Percentiles rank a stretch among this genome's conserved stretches.
Evolutionary conservation across 2,888 invertebrate genomes (phyloP).

Genomic region (Omphaloscelis lunosa): DNA sequence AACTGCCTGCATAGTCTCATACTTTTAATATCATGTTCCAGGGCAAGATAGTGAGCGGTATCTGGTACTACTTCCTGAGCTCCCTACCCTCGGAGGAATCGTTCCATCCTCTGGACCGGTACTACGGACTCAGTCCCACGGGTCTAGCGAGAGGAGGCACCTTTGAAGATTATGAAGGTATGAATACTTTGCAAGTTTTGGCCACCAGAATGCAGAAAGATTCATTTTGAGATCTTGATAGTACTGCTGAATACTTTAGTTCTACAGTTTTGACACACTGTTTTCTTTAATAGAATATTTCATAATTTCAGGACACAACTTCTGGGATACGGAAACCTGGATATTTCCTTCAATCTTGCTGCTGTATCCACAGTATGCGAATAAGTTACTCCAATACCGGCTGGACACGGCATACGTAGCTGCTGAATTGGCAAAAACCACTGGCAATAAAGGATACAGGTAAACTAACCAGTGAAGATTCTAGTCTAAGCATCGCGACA

Average conservation of each 20-base stretch:
- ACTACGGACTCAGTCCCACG: constrained; percentile 91
- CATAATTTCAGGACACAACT: constrained; percentile 89
- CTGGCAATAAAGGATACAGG: constrained; percentile 90
- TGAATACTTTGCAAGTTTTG: background rate
- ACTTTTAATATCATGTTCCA: constrained; percentile 69
- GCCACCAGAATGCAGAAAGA: background rate
- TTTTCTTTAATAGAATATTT: background rate
- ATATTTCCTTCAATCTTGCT: constrained; percentile 91
- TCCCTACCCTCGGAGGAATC: constrained; percentile 89
- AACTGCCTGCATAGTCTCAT: background rate
- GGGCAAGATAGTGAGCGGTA: constrained; percentile 89
- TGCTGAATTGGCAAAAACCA: constrained; percentile 85
- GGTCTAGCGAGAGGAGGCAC: constrained; percentile 90
- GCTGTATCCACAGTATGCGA: constrained; percentile 87
- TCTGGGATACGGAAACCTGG: constrained; percentile 93
- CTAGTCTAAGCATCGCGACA: background rate
- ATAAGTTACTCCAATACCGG: constrained; percentile 89
- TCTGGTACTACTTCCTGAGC: constrained; percentile 91
- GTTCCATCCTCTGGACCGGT: constrained; percentile 84
- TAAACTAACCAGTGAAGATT: background rate
- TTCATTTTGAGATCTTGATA: background rate
- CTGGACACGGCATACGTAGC: constrained; percentile 88
- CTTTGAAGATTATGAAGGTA: constrained; percentile 89
- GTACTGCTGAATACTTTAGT: background rate
- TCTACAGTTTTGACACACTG: background rate